These are phyloP conservation scores for Synergus gifuensis DNA, from an alignment of 2,888 invertebrate species.

Conservation along the genomic window DNA sequence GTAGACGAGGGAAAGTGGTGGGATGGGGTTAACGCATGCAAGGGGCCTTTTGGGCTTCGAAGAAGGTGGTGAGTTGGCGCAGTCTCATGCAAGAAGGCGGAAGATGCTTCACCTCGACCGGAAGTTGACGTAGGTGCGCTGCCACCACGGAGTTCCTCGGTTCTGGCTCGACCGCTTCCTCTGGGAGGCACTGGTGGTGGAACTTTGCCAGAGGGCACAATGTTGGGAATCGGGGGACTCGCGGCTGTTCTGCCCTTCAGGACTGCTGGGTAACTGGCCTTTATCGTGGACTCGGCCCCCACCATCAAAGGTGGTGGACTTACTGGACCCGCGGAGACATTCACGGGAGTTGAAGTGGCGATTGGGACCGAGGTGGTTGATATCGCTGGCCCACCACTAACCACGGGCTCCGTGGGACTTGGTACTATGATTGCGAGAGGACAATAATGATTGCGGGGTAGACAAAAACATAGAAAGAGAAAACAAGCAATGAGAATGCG, in stretches of 20 bases:
- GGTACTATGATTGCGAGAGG: slow-evolving; percentile 59
- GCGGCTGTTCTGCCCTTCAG: slow-evolving; percentile 82
- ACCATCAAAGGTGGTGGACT: slow-evolving; percentile 64
- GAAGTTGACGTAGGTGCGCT: slow-evolving; percentile 64
- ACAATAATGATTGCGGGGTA: slow-evolving; percentile 26
- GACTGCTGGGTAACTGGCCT: slow-evolving; percentile 84
- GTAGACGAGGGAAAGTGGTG: slow-evolving; percentile 31
- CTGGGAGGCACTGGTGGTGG: slow-evolving; percentile 94
- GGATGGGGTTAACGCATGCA: slow-evolving; percentile 56
- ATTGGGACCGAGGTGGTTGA: slow-evolving; percentile 71
- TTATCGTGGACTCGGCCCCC: slow-evolving; percentile 53
- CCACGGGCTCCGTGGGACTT: slow-evolving; percentile 65
- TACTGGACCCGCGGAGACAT: slow-evolving; percentile 60
- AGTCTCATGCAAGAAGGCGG: slow-evolving; percentile 68
- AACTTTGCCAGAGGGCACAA: slow-evolving; percentile 81
- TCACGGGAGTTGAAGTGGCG: slow-evolving; percentile 72
- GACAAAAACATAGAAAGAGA: slow-evolving; percentile 52
- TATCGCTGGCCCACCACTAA: slow-evolving; percentile 77
- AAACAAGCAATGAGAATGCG: slow-evolving; percentile 15
- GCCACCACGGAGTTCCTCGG: slow-evolving; percentile 66
- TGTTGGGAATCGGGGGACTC: slow-evolving; percentile 81
- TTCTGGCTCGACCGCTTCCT: slow-evolving; percentile 77
- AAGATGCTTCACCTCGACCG: slow-evolving; percentile 73
- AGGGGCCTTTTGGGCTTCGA: slow-evolving; percentile 44
- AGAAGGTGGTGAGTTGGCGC: slow-evolving; percentile 41